phyloP scores from a whole-genome alignment of 1,140 invertebrate species.

The Nephotettix cincticeps region DNA sequence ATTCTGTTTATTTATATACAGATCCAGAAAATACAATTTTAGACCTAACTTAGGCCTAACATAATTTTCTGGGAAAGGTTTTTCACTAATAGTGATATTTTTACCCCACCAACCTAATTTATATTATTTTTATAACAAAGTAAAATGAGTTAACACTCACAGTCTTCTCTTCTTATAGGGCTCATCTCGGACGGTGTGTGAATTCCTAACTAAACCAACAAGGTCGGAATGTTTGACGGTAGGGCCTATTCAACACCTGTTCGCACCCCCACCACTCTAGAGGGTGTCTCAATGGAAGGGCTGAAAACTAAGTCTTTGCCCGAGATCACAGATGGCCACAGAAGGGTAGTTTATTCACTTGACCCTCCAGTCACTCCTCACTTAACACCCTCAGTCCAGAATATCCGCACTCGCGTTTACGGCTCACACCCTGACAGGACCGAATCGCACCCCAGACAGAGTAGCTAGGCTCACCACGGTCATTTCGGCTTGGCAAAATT shows the following conservation, averaged over 20 bases:
- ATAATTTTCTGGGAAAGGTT: too few relatives aligned
- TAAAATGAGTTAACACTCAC: too few relatives aligned
- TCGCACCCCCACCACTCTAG: slow-evolving; percentile 1
- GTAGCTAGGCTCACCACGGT: slow-evolving; percentile 11
- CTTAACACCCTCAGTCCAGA: neutral
- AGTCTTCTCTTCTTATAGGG: slow-evolving; percentile 7
- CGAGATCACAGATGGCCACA: too few relatives aligned
- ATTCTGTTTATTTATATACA: too few relatives aligned
- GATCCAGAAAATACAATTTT: too few relatives aligned
- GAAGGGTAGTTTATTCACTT: too few relatives aligned
- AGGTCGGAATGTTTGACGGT: neutral
- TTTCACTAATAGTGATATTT: too few relatives aligned
- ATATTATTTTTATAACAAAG: too few relatives aligned
- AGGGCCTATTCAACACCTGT: neutral
- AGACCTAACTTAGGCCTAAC: too few relatives aligned
- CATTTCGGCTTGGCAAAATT: slow-evolving; percentile 31
- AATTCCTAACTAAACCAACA: neutral
- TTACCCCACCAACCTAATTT: too few relatives aligned
- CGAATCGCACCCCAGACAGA: slow-evolving; percentile 8
- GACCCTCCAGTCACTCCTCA: neutral
- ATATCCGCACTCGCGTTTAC: neutral
- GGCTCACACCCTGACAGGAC: slow-evolving; percentile 24
- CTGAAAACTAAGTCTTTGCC: too few relatives aligned
- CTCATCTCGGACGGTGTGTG: neutral
- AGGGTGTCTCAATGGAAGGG: neutral